phyloP scores from a whole-genome alignment of 2,888 invertebrate species.

The Chirona hameri region DNA sequence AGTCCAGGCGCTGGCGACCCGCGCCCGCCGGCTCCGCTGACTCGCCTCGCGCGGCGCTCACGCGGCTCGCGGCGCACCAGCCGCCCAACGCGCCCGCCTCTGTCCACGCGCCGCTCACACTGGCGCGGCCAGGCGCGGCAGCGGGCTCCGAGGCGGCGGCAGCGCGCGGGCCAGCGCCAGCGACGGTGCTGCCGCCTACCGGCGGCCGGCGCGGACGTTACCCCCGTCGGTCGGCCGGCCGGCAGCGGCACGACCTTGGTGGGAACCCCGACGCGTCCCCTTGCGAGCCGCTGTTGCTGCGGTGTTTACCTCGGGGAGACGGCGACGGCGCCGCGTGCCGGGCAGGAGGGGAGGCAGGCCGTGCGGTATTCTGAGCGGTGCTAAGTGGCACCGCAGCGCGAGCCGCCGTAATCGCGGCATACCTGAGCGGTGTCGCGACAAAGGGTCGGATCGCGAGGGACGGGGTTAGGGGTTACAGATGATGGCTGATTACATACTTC shows the following conservation, averaged over 20 bases:
- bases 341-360: neutral
- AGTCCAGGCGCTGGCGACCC: neutral
- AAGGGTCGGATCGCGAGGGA: neutral
- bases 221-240: neutral
- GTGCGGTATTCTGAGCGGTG: neutral
- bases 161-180: neutral
- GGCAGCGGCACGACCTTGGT: neutral
- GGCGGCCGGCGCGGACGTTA: neutral
- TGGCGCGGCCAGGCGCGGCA: neutral
- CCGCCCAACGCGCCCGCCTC: neutral
- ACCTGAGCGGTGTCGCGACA: neutral
- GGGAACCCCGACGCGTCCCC: neutral
- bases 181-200: constrained; percentile 6
- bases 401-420: neutral
- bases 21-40: neutral
- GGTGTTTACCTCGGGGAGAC: neutral
- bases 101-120: neutral
- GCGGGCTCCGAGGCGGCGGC: neutral
- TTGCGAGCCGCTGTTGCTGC: neutral
- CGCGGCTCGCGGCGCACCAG: neutral
- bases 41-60: neutral
- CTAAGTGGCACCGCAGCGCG: neutral
- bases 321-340: neutral
- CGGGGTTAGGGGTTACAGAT: too few relatives aligned
- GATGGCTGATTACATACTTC: too few relatives aligned